Base-by-base conservation (phyloP, 1,140 invertebrate species). In the Aphaenogaster floridana region DNA sequence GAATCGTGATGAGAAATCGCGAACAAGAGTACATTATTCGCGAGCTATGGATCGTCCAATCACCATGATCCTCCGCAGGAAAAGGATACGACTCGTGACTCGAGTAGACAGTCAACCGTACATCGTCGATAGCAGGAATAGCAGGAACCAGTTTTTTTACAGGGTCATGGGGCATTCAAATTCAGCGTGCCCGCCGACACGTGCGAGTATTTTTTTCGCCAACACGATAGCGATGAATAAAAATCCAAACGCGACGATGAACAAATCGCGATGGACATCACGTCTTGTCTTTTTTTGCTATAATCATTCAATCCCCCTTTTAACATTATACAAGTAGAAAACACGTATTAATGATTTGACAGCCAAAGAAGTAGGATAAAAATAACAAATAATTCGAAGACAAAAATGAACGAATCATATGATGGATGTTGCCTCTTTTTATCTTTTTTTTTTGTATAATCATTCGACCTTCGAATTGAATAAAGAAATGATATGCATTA, bases 161-260 rank as follows among this genome's bases (percentile, higher is more conserved):
- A 81, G 74, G 81, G 66, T 89, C 61, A 68, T 42, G 21, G 45
- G 68, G 77, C 57, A 86, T 87, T 89, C 71, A 87, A 90, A 92
- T 87, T 63, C 74, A 68, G 54, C 66, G 72, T 69, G 50, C 57
- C 39, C 17, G 48, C 57, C 34, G 61, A 88, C n/a, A n/a, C 54
- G 63, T 2, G 21, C 4, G 48, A 45, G 39, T 34, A n/a, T 42
- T 57, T 71, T 57, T 71, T 66, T 45, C 15, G 50, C 45, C n/a
- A n/a, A 15, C 54, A 54, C 5, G 66, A 69, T 15, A 45, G n/a
- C 13, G 7, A 59, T 52, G 13, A 68, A 39, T 48, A 17, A 50
- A 66, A 64, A 21, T 36, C 2, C 15, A 50, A 80, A 42, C 4
- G 42, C 57, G 21, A 78, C 36, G 17, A 45, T 21, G 5, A 71